Evolutionary conservation across 2,797 vertebrate species (phyloP).

Genomic region (Leptoclinus maculatus): DNA sequence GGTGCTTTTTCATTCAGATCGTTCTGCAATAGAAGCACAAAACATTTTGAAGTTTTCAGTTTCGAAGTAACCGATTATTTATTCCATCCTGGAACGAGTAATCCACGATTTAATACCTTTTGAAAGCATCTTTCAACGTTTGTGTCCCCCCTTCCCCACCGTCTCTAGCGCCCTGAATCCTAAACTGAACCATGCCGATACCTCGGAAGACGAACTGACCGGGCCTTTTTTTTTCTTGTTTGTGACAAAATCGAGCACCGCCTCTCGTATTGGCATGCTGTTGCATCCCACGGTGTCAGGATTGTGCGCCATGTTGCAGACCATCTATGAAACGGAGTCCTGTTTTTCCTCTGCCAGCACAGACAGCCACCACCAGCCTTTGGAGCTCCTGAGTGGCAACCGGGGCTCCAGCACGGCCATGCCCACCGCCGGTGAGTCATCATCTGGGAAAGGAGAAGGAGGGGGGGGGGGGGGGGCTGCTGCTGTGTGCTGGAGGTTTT

Average conservation of each 20-base stretch:
- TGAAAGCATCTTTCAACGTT: slow-evolving; percentile 11
- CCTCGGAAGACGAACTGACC: slow-evolving; percentile 42
- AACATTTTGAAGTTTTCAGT: slow-evolving; percentile 8
- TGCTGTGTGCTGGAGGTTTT: background rate
- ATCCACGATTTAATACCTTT: background rate
- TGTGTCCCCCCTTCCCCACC: background rate
- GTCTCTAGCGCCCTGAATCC: background rate
- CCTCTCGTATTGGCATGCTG: slow-evolving; percentile 88
- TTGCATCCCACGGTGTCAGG: slow-evolving; percentile 90
- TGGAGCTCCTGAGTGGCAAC: slow-evolving; percentile 88
- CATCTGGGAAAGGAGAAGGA: slow-evolving; percentile 46
- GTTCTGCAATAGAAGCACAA: slow-evolving; percentile 8
- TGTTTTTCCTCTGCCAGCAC: slow-evolving; percentile 90
- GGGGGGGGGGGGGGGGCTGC: background rate
- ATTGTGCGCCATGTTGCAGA: slow-evolving; percentile 94
- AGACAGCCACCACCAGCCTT: slow-evolving; percentile 87
- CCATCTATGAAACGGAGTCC: slow-evolving; percentile 95
- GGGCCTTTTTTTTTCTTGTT: background rate
- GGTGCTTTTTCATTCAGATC: background rate
- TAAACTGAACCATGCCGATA: slow-evolving; percentile 33
- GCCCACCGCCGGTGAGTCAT: slow-evolving; percentile 90
- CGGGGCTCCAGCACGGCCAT: slow-evolving; percentile 85
- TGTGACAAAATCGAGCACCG: slow-evolving; percentile 29
- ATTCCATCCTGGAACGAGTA: slow-evolving; percentile 10
- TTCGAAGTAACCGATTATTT: background rate